phyloP scores from a whole-genome alignment of 1,140 invertebrate genomes.

The Mactra quadrangularis region DNA sequence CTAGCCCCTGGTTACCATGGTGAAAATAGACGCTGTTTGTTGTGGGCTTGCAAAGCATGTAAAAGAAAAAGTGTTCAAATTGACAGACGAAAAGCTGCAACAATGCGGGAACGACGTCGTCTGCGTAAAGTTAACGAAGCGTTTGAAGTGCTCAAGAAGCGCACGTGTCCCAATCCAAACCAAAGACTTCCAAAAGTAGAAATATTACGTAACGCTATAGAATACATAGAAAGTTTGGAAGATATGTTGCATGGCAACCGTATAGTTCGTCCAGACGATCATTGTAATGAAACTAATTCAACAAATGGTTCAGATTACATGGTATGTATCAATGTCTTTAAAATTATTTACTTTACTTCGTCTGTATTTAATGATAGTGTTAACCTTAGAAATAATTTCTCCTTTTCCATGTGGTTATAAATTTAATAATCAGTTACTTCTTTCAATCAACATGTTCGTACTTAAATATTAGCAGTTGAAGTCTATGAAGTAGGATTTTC shows the following conservation, averaged over 20 bases:
- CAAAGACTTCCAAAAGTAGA: constrained; percentile 98
- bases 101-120: constrained; percentile 94
- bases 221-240: constrained; percentile 98
- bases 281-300: constrained; percentile 75
- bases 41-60: constrained; percentile 98
- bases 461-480: no score
- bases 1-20: constrained; percentile 83
- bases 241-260: constrained; percentile 83
- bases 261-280: constrained; percentile 70
- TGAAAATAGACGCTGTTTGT: constrained; percentile 89
- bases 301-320: constrained; percentile 79
- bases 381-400: no score
- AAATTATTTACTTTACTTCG: no score
- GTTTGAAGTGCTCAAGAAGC: constrained; percentile 95
- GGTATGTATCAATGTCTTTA: constrained; percentile 68
- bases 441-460: no score
- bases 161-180: constrained; percentile 97
- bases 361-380: no score
- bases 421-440: no score
- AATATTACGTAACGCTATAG: constrained; percentile 97
- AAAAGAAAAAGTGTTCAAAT: constrained; percentile 97
- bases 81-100: constrained; percentile 97
- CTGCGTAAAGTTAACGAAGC: constrained; percentile 99
- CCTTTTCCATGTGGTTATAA: no score
- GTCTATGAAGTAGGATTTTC: no score